A percentile compares a stretch with the other conserved stretches of the same genome.
These are phyloP conservation scores for Lochmaea capreae DNA, from an alignment of 2,888 invertebrate species.

Conservation along the genomic window DNA sequence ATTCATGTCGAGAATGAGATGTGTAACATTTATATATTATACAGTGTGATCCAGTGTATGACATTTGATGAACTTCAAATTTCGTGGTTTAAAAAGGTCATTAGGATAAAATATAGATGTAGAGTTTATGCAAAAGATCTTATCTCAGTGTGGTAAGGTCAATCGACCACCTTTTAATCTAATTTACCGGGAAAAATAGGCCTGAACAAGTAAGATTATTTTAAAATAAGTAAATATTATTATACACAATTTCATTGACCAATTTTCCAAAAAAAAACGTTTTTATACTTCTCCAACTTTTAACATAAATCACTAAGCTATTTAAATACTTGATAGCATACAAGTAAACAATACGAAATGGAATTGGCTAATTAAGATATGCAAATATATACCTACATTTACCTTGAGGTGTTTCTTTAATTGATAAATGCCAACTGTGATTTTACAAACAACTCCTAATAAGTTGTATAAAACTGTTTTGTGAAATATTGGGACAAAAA, in stretches of 20 bases:
- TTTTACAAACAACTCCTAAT: neutral
- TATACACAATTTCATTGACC: neutral
- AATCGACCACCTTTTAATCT: too few species aligned
- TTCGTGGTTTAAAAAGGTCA: too few species aligned
- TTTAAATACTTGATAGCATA: neutral
- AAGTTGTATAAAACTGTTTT: neutral
- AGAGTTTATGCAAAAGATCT: too few species aligned
- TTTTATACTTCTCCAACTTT: neutral
- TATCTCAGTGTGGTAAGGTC: too few species aligned
- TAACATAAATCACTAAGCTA: neutral
- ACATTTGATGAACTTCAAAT: too few species aligned
- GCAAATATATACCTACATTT: slow-evolving; percentile 11
- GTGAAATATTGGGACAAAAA: neutral
- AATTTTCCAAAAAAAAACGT: neutral
- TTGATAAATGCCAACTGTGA: slow-evolving; percentile 11
- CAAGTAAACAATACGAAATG: slow-evolving; percentile 4
- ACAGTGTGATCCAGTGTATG: neutral
- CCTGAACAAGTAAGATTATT: too few species aligned
- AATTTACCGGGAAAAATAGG: too few species aligned
- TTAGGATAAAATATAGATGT: too few species aligned
- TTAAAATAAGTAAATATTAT: too few species aligned
- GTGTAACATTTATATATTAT: neutral
- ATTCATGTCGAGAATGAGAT: neutral
- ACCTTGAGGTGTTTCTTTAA: slow-evolving; percentile 17
- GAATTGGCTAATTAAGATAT: slow-evolving; percentile 15